These are phyloP conservation scores for Opisthograptis luteolata DNA, from an alignment of 2,888 invertebrate species.

Conservation along the genomic window DNA sequence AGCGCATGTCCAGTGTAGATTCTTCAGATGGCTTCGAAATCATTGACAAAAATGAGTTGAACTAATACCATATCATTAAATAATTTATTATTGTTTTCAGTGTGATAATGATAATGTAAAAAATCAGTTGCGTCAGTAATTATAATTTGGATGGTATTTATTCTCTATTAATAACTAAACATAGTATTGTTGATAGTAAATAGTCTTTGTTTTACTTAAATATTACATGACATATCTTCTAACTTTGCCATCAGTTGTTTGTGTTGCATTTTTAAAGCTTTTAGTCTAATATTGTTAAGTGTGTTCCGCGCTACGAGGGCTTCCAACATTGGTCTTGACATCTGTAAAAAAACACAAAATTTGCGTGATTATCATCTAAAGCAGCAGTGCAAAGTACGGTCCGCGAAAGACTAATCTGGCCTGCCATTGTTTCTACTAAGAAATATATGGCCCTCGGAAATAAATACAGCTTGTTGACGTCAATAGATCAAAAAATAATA, in stretches of 20 bases:
- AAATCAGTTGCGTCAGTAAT: too few relatives aligned
- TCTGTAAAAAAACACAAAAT: conserved; percentile 57
- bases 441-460: too few relatives aligned
- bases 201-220: conserved; percentile 32
- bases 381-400: too few relatives aligned
- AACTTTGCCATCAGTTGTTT: conserved; percentile 74
- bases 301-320: conserved; percentile 74
- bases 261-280: conserved; percentile 75
- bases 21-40: conserved; percentile 81
- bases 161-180: conserved; percentile 38
- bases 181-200: conserved; percentile 25
- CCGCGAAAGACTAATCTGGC: too few relatives aligned
- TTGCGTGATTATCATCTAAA: background rate
- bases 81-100: conserved; percentile 17
- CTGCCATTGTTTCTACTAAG: too few relatives aligned
- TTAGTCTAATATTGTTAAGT: conserved; percentile 67
- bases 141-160: conserved; percentile 27
- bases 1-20: conserved; percentile 67
- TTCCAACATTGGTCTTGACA: conserved; percentile 80
- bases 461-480: too few relatives aligned
- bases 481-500: too few relatives aligned
- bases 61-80: conserved; percentile 45
- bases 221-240: conserved; percentile 66
- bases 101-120: conserved; percentile 23
- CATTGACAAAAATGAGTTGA: conserved; percentile 72